A percentile compares a stretch with the other conserved stretches of the same genome.
These are phyloP conservation scores for Abscondita cerata DNA, from an alignment of 2,888 invertebrate genomes.

Conservation along the genomic window DNA sequence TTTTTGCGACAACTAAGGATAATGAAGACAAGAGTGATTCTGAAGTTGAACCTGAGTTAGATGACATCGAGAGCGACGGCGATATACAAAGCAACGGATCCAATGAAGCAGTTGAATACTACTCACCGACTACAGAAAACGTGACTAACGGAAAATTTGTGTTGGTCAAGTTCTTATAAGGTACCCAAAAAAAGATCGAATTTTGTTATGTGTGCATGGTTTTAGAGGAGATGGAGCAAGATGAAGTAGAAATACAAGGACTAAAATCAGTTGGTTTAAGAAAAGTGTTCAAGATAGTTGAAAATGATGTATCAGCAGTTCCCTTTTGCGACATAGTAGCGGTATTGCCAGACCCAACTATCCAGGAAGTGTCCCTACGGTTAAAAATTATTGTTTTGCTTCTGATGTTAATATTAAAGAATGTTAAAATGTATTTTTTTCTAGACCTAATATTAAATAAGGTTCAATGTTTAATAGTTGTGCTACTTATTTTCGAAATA, in stretches of 20 bases:
- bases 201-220: background rate
- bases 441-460: too few species aligned
- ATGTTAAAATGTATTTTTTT: too few species aligned
- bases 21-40: background rate
- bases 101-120: background rate
- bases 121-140: background rate
- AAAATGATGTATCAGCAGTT: too few species aligned
- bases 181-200: constrained; percentile 5
- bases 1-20: background rate
- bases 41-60: background rate
- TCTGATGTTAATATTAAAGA: too few species aligned
- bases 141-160: background rate
- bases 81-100: background rate
- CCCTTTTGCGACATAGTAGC: too few species aligned
- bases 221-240: background rate
- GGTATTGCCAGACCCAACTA: too few species aligned
- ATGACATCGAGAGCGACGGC: background rate
- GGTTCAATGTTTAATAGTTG: too few species aligned
- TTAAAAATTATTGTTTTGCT: too few species aligned
- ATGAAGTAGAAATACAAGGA: constrained; percentile 1
- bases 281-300: too few species aligned
- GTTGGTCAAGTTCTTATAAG: constrained; percentile 3
- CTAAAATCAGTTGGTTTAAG: too few species aligned
- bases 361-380: too few species aligned
- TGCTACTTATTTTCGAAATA: too few species aligned